phyloP scores from a whole-genome alignment of 2,113 vertebrate species.

The Ailuropoda melanoleuca region DNA sequence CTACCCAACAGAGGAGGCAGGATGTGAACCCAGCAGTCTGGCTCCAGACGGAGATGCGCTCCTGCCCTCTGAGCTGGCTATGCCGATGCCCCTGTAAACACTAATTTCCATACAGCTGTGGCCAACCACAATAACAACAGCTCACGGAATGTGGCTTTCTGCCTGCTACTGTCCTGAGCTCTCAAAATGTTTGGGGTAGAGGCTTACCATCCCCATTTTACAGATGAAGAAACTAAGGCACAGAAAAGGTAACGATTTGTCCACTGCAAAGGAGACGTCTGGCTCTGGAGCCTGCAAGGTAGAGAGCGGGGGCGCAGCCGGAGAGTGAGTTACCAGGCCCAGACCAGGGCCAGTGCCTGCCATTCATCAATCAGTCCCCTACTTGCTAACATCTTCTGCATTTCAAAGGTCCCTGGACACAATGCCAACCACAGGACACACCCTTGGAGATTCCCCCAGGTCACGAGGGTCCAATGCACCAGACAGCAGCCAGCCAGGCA shows the following conservation, averaged over 20 bases:
- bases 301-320: not conserved
- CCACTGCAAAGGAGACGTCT: not conserved
- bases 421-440: not conserved
- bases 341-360: not conserved
- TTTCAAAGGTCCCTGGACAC: not conserved
- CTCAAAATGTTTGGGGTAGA: not conserved
- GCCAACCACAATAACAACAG: accelerated
- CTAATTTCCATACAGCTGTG: accelerated
- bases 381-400: not conserved
- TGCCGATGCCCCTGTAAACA: not conserved
- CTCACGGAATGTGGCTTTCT: accelerated
- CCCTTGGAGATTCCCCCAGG: not conserved
- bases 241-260: not conserved
- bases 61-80: not conserved
- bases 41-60: not conserved
- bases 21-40: too few species aligned
- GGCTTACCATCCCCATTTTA: not conserved
- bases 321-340: not conserved
- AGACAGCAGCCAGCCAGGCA: not conserved
- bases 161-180: not conserved
- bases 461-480: not conserved
- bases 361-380: not conserved
- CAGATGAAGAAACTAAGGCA: not conserved
- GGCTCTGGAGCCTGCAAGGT: not conserved
- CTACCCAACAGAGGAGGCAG: not conserved